Evolutionary conservation across 2,888 invertebrate genomes (phyloP), one percentile per base, ranked within the genome.

Genomic region (Nezara viridula): DNA sequence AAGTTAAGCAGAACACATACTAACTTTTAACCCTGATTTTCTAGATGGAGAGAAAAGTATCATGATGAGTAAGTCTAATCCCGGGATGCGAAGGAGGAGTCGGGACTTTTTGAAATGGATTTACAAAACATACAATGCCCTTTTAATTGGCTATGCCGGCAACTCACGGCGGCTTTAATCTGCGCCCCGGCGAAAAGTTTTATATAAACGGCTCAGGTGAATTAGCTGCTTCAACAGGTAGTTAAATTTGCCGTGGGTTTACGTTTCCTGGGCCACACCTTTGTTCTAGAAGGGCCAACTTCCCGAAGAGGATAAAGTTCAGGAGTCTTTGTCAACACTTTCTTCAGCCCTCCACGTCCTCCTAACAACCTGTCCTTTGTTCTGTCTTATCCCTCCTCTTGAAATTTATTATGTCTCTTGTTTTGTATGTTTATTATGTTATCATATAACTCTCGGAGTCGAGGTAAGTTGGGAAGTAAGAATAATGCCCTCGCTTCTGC

Each of bases 231-330:
- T 44, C 81, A 81, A 81, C 81, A 81, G 81, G 81, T 81, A 81
- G 81, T 81, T 81, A 81, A 81, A 81, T 81, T 81, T 44, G 44
- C 81, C 81, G 44, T 81, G 81, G 81, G 44, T 81, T 81, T 81
- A 44, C 81, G 44, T 81, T 81, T 81, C 81, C 81, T 44, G 10
- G 2, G 44, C 0, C 40, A 9, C 10, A 0, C n/a, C 81, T n/a
- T 81, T 81, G 44, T 44, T 44, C 44, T 19, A 3, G 81, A 10
- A 66, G 81, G 81, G 0, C 44, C 81, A 81, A 81, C 44, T 81
- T 81, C 32, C 44, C 44, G 12, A 44, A 24, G 81, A 7, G 40
- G 81, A 81, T 40, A 77, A 44, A 81, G 81, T 81, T 81, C 19
- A n/a, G 4, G n/a, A 81, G 81, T 81, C 81, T 44, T 44, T 40